These are phyloP conservation scores for Gasterosteus aculeatus DNA, from an alignment of 2,113 vertebrate species.

Conservation along the genomic window DNA sequence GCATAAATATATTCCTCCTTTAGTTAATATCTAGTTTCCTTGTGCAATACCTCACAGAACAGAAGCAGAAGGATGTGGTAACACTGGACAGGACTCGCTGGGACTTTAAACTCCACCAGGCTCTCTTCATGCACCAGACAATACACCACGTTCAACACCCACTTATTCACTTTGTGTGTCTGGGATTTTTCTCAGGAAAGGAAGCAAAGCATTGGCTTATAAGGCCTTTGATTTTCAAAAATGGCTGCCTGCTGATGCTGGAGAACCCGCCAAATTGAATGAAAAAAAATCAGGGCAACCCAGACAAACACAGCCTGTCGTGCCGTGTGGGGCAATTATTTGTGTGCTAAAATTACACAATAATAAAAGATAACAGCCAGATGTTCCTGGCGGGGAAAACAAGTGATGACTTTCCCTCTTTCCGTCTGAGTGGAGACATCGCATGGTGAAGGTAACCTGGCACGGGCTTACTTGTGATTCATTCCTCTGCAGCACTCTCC, in stretches of 20 bases:
- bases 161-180: not conserved
- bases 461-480: not conserved
- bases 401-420: constrained; percentile 39
- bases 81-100: no score
- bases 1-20: no score
- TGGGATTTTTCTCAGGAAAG: not conserved
- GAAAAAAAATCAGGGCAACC: constrained; percentile 25
- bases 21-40: no score
- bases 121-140: no score
- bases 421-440: not conserved
- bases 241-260: not conserved
- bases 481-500: not conserved
- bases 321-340: not conserved
- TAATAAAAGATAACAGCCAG: not conserved
- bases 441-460: not conserved
- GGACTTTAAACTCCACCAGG: not conserved
- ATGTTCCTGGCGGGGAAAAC: constrained; percentile 32
- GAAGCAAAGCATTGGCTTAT: not conserved
- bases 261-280: not conserved
- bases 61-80: no score
- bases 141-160: not conserved
- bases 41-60: no score
- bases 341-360: constrained; percentile 14
- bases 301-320: constrained; percentile 9
- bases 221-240: not conserved